phyloP scores from a whole-genome alignment of 2,113 vertebrate genomes.

The Gobiocypris rarus region DNA sequence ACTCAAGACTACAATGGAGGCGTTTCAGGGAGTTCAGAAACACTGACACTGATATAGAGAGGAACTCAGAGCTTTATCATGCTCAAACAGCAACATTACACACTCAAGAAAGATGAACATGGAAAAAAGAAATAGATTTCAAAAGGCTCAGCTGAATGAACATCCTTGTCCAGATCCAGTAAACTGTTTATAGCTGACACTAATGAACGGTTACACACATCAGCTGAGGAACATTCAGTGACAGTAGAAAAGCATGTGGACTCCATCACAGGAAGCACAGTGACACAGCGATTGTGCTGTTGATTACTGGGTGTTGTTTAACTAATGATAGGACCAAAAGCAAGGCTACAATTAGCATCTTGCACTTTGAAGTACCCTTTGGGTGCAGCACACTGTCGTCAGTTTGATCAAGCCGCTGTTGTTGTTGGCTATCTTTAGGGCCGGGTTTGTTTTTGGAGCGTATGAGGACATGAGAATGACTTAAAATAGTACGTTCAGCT shows the following conservation, averaged over 20 bases:
- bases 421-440: slow-evolving; percentile 33
- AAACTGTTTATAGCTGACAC: background rate
- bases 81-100: too few species aligned
- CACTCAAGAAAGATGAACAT: too few species aligned
- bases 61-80: too few species aligned
- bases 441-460: slow-evolving; percentile 31
- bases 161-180: background rate
- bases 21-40: too few species aligned
- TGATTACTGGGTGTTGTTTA: slow-evolving; percentile 42
- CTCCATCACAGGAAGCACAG: slow-evolving; percentile 41
- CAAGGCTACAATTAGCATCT: slow-evolving; percentile 48
- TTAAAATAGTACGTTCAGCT: slow-evolving; percentile 32
- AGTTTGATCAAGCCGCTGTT: slow-evolving; percentile 27
- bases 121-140: too few species aligned
- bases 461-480: background rate
- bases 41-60: too few species aligned
- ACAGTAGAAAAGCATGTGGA: background rate
- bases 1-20: too few species aligned
- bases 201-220: background rate
- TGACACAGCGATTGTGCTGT: background rate
- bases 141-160: background rate
- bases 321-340: slow-evolving; percentile 49
- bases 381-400: slow-evolving; percentile 27
- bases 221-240: background rate
- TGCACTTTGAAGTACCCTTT: slow-evolving; percentile 44